Evolutionary conservation across 1,140 invertebrate species (phyloP).

Genomic region (Pogonomyrmex barbatus): DNA sequence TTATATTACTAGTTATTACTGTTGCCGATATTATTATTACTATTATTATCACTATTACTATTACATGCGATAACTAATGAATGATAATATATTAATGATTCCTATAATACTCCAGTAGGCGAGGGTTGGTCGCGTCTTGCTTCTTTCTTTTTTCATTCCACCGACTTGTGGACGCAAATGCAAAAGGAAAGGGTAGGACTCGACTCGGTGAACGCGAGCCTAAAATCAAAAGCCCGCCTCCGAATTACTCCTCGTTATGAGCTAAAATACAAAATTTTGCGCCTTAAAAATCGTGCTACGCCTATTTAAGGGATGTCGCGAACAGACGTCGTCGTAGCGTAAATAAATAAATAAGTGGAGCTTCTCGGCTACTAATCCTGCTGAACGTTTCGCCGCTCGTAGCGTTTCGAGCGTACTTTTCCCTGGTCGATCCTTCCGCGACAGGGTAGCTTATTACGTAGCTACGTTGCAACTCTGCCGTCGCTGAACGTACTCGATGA

Average conservation of each 20-base stretch:
- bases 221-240: not conserved
- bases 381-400: not conserved
- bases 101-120: constrained; percentile 85
- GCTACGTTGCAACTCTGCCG: not conserved
- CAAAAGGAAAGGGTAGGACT: constrained; percentile 42
- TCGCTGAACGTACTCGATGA: not conserved
- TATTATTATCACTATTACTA: constrained; percentile 73
- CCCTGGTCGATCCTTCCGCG: not conserved
- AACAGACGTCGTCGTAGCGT: not conserved
- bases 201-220: constrained; percentile 9
- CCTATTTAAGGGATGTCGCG: not conserved
- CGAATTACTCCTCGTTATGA: not conserved
- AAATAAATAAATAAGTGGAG: constrained; percentile 45
- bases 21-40: constrained; percentile 70
- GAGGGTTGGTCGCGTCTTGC: constrained; percentile 73
- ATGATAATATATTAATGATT: constrained; percentile 87
- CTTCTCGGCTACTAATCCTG: constrained; percentile 11
- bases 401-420: not conserved
- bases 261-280: constrained; percentile 27
- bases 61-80: constrained; percentile 84
- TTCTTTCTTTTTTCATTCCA: constrained; percentile 59
- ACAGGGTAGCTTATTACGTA: not conserved
- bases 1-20: constrained; percentile 85
- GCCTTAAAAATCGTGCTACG: not conserved
- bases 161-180: constrained; percentile 10